phyloP scores from a whole-genome alignment of 2,888 invertebrate species.

The Myopa tessellatipennis region DNA sequence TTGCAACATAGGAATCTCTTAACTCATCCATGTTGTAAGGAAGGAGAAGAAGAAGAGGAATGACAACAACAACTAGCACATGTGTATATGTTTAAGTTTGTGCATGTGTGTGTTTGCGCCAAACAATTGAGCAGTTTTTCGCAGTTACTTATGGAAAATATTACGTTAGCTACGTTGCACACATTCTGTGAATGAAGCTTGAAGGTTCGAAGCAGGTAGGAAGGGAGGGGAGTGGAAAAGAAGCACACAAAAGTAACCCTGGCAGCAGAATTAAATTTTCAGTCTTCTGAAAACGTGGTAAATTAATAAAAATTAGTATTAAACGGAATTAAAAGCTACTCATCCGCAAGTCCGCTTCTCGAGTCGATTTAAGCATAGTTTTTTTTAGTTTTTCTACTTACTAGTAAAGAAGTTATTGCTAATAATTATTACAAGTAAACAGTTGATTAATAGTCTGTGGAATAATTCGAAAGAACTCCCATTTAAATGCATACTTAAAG shows the following conservation, averaged over 20 bases:
- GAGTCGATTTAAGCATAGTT: too few relatives aligned
- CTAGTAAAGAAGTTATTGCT: too few relatives aligned
- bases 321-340: too few relatives aligned
- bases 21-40: background rate
- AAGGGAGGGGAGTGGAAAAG: background rate
- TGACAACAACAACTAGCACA: background rate
- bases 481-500: too few relatives aligned
- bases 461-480: too few relatives aligned
- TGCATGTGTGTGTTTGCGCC: background rate
- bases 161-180: background rate
- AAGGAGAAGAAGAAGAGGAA: background rate
- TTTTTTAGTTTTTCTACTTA: too few relatives aligned
- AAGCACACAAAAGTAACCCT: background rate
- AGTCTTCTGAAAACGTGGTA: background rate
- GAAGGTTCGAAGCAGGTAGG: background rate
- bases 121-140: background rate
- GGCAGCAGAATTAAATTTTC: slow-evolving; percentile 1
- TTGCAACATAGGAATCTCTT: background rate
- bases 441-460: too few relatives aligned
- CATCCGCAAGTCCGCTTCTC: too few relatives aligned
- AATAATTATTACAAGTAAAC: too few relatives aligned
- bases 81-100: background rate
- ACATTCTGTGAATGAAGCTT: background rate
- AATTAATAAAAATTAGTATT: too few relatives aligned
- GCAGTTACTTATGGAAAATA: background rate